phyloP scores from a whole-genome alignment of 2,888 invertebrate genomes.

The Erebia aethiops region DNA sequence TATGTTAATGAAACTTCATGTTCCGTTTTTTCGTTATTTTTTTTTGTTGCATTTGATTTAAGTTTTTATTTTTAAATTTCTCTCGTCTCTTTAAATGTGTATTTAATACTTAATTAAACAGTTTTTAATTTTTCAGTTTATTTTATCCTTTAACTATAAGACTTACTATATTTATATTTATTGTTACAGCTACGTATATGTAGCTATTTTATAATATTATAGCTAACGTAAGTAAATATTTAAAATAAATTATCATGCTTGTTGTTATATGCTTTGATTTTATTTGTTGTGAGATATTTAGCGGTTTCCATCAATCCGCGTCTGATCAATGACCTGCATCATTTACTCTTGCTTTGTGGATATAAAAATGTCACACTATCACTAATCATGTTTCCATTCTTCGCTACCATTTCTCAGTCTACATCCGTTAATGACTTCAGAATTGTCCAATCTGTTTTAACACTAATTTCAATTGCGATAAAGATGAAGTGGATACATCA shows the following conservation, averaged over 20 bases:
- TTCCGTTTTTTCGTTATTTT: background rate
- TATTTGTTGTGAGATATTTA: background rate
- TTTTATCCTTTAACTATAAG: background rate
- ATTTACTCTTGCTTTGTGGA: background rate
- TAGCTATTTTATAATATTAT: no score
- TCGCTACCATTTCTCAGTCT: background rate
- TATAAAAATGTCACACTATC: conserved; percentile 1
- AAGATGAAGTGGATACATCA: conserved; percentile 5
- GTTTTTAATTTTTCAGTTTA: background rate
- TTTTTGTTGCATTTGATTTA: background rate
- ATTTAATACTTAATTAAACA: background rate
- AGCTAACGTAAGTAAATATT: background rate
- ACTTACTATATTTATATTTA: conserved; percentile 4
- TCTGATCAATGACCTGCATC: background rate
- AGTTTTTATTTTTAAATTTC: background rate
- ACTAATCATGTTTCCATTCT: conserved; percentile 6
- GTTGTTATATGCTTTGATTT: no score
- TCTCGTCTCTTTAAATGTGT: background rate
- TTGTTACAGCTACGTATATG: background rate
- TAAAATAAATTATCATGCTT: background rate
- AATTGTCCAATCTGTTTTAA: conserved; percentile 1
- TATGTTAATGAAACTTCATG: background rate
- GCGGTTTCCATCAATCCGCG: background rate
- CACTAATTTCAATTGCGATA: background rate
- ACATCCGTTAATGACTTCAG: background rate